Evolutionary conservation across 2,888 invertebrate species (phyloP).

Genomic region (Eupithecia exiguata): DNA sequence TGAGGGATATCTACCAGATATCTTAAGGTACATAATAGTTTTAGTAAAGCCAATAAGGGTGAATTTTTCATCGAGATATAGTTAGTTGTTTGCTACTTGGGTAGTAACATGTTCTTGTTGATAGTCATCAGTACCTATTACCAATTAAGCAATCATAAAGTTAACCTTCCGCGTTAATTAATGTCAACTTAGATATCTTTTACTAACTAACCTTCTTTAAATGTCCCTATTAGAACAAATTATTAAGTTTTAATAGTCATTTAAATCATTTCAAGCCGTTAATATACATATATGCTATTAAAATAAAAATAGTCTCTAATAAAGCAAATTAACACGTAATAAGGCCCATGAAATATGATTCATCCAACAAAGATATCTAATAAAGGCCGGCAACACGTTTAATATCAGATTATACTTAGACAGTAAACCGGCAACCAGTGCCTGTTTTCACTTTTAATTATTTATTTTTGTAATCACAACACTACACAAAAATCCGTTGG

Average conservation of each 20-base stretch:
- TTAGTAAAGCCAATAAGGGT: too few relatives aligned
- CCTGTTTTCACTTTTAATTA: neutral
- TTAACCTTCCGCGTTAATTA: neutral
- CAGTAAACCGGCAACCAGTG: slow-evolving; percentile 17
- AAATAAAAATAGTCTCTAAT: slow-evolving; percentile 50
- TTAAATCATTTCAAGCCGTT: slow-evolving; percentile 23
- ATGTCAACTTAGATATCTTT: neutral
- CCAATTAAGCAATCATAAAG: too few relatives aligned
- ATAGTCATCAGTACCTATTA: too few relatives aligned
- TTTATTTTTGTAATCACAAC: neutral
- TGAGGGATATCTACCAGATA: too few relatives aligned
- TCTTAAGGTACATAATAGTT: too few relatives aligned
- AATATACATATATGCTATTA: slow-evolving; percentile 37
- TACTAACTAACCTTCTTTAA: neutral
- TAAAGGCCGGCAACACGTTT: slow-evolving; percentile 70
- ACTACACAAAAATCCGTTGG: too few relatives aligned
- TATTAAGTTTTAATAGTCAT: neutral
- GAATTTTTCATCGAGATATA: too few relatives aligned
- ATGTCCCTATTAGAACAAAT: neutral
- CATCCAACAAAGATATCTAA: slow-evolving; percentile 72
- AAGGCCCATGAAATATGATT: slow-evolving; percentile 67
- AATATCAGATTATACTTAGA: slow-evolving; percentile 52
- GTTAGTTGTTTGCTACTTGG: too few relatives aligned
- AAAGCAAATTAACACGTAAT: slow-evolving; percentile 72
- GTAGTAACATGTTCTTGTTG: too few relatives aligned